A percentile compares a stretch with the other conserved stretches of the same genome.
Conservation (phyloP, 2,113 vertebrate genomes). For the Antidorcas marsupialis region DNA sequence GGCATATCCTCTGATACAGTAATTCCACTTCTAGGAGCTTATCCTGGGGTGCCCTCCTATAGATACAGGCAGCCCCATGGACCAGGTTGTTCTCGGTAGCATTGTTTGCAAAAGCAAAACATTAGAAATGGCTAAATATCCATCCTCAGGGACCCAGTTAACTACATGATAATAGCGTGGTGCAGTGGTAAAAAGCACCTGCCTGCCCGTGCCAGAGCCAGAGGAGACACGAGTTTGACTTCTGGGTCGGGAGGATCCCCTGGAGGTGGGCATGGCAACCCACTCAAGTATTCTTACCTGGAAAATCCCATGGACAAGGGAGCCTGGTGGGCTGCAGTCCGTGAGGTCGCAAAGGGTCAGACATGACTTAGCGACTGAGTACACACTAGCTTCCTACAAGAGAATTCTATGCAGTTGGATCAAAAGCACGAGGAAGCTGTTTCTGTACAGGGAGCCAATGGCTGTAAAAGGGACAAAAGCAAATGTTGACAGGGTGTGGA, state of each 20-base stretch:
- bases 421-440: background rate
- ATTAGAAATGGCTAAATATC: background rate
- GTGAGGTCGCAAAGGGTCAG: background rate
- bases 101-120: background rate
- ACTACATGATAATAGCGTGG: background rate
- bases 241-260: background rate
- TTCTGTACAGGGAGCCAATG: background rate
- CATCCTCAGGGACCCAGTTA: background rate
- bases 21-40: background rate
- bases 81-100: background rate
- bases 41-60: accelerated
- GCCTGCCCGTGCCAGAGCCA: background rate
- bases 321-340: background rate
- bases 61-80: accelerated
- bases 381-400: background rate
- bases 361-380: background rate
- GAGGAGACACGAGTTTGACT: background rate
- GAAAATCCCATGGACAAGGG: background rate
- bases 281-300: background rate
- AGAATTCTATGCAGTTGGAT: background rate
- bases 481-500: background rate
- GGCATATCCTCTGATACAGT: accelerated
- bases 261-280: background rate
- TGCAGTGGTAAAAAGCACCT: background rate
- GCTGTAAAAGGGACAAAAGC: background rate